Evolutionary conservation across 2,888 invertebrate species (phyloP).

Genomic region (Chydorus sphaericus): DNA sequence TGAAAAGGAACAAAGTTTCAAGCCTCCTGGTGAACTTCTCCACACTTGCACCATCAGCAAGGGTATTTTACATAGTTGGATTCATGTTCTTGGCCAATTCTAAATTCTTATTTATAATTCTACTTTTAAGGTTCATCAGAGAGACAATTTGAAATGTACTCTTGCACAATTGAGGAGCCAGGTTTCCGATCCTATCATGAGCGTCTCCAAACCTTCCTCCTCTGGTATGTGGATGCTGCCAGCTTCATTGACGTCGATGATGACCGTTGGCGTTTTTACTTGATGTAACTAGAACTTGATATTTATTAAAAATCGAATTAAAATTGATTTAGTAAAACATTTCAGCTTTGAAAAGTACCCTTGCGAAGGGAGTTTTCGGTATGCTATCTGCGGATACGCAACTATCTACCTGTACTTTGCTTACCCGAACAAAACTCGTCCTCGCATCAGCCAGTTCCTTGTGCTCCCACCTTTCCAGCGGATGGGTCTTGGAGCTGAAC

Average conservation of each 20-base stretch:
- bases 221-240: slow-evolving; percentile 94
- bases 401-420: slow-evolving; percentile 91
- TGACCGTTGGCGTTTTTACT: slow-evolving; percentile 74
- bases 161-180: slow-evolving; percentile 46
- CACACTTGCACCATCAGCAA: slow-evolving; percentile 36
- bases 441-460: slow-evolving; percentile 83
- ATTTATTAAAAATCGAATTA: slow-evolving; percentile 10
- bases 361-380: slow-evolving; percentile 34
- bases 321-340: background rate
- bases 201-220: slow-evolving; percentile 72
- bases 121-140: background rate
- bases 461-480: slow-evolving; percentile 83
- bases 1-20: slow-evolving; percentile 53
- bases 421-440: slow-evolving; percentile 71
- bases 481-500: slow-evolving; percentile 64
- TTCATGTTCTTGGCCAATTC: background rate
- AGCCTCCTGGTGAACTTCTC: slow-evolving; percentile 55
- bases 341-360: slow-evolving; percentile 32
- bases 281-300: too few species aligned
- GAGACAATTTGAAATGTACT: slow-evolving; percentile 58
- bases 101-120: background rate
- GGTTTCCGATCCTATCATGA: slow-evolving; percentile 66
- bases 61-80: background rate
- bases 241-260: slow-evolving; percentile 87
- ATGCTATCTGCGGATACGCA: slow-evolving; percentile 71